Evolutionary conservation across 2,113 vertebrate genomes (phyloP), one percentile per base, ranked within the genome.

Genomic region (Campylorhamphus procurvoides): DNA sequence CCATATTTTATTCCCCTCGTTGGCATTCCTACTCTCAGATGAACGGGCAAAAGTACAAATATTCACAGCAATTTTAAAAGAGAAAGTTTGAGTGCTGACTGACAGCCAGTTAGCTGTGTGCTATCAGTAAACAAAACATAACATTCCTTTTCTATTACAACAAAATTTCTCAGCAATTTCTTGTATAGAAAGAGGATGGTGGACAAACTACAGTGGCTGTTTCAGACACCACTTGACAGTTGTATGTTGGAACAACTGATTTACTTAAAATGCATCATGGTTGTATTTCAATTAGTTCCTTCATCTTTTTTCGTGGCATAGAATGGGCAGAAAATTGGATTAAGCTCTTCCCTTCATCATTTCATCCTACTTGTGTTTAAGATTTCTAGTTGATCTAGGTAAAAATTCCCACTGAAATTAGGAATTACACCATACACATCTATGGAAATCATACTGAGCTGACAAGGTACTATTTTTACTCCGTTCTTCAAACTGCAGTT

Each of bases 31-130:
- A 31, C 69, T 87, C 53, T 58, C 28, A 78, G 71, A 95, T 93
- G 71, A 96, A 77, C 86, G 85, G 87, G 90, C 84, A 93, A 72
- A 73, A 83, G 14, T 53, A 96, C 59, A 96, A 87, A 94, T 28
- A 90, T 39, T 86, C 80, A 90, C n/a, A 85, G 44, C 42, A 80
- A 85, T 67, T 77, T 78, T 18, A 22, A 72, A 87, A 84, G 83
- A 47, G 5, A 28, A 87, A 62, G 62, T 73, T 27, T 66, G 67
- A 94, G 46, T 35, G 33, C 63, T 85, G 53, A 55, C 28, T 71
- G 75, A 74, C 87, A 82, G 52, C 31, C 40, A 42, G 76, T 63
- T 74, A 66, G 39, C 68, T 78, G 22, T 15, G 25, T 80, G 33
- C 59, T 72, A 31, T 53, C 52, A 60, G 49, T 37, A 76, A 85